Conservation (phyloP, 2,797 vertebrate species). For the Ataeniobius toweri region DNA sequence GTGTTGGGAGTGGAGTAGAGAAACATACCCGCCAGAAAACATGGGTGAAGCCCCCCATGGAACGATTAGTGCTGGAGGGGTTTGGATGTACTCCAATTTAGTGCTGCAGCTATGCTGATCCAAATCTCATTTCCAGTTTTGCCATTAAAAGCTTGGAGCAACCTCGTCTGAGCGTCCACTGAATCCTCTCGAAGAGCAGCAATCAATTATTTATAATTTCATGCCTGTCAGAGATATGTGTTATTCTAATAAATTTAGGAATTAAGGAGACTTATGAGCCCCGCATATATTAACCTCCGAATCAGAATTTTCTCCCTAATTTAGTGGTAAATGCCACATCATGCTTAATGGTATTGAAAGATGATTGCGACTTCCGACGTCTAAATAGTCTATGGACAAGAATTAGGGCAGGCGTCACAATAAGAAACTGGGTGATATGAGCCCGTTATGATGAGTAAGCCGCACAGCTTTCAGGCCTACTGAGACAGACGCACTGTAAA, state of each 20-base stretch:
- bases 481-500: constrained; percentile 50
- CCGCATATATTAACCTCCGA: constrained; percentile 70
- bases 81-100: constrained; percentile 52
- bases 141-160: constrained; percentile 55
- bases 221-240: constrained; percentile 76
- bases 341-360: constrained; percentile 57
- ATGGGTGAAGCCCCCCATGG: constrained; percentile 41
- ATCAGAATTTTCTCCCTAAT: constrained; percentile 72
- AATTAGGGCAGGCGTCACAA: constrained; percentile 55
- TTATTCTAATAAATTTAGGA: constrained; percentile 79
- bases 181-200: constrained; percentile 59
- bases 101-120: constrained; percentile 49
- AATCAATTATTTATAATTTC: constrained; percentile 82
- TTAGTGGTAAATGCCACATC: constrained; percentile 71
- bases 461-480: constrained; percentile 39
- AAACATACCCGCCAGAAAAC: constrained; percentile 30
- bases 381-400: constrained; percentile 50
- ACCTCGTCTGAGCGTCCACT: constrained; percentile 54
- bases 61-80: constrained; percentile 46
- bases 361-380: constrained; percentile 55
- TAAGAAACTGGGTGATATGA: constrained; percentile 42
- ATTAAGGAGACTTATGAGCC: constrained; percentile 71
- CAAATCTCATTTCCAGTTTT: constrained; percentile 77
- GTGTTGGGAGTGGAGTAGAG: constrained; percentile 45
- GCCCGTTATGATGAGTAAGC: constrained; percentile 44